Evolutionary conservation across 2,113 vertebrate species (phyloP).

Genomic region (human (Homo sapiens)): DNA sequence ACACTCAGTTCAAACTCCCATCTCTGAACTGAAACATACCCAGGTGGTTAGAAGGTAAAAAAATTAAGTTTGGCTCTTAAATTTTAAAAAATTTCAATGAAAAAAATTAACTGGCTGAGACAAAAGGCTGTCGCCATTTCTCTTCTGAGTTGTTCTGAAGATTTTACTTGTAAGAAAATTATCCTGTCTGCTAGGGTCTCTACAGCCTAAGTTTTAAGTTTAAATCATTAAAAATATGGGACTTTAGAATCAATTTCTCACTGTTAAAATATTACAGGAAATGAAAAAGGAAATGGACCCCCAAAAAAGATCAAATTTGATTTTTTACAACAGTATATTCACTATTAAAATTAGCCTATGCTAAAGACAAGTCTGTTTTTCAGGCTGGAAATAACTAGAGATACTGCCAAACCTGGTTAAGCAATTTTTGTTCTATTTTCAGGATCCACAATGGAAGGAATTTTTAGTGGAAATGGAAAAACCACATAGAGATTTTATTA

Average conservation of each 20-base stretch:
- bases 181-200: background rate
- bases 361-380: conserved; percentile 48
- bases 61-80: background rate
- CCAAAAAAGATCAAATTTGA: background rate
- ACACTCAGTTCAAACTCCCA: background rate
- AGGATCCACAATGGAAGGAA: background rate
- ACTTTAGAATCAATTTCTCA: background rate
- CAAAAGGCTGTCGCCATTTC: background rate
- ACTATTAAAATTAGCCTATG: conserved; percentile 1
- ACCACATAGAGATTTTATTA: background rate
- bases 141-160: background rate
- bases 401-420: background rate
- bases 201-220: background rate
- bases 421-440: conserved; percentile 41
- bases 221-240: background rate
- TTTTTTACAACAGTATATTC: background rate
- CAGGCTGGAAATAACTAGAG: background rate
- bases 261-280: conserved; percentile 26
- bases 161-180: background rate
- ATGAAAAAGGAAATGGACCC: background rate
- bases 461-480: conserved; percentile 43
- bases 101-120: background rate
- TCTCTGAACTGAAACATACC: conserved; percentile 7
- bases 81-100: background rate
- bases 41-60: background rate